Evolutionary conservation across 2,888 invertebrate genomes (phyloP).

Genomic region (Hedychridium roseum): DNA sequence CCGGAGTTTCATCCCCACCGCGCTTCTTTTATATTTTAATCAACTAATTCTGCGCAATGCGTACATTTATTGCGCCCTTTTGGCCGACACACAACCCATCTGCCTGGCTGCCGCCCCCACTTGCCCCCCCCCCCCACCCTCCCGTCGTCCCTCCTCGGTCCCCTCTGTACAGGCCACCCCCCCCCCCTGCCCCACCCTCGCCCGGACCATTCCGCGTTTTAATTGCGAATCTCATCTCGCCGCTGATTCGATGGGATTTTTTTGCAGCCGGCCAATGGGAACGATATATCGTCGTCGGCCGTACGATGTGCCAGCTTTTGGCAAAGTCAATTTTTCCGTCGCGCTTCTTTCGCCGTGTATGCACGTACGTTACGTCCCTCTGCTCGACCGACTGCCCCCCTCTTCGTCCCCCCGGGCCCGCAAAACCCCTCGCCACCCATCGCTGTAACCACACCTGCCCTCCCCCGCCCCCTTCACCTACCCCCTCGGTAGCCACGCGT

Average conservation of each 20-base stretch:
- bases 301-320: constrained; percentile 36
- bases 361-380: constrained; percentile 1
- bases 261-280: constrained; percentile 58
- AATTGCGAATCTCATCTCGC: constrained; percentile 59
- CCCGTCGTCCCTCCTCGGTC: constrained; percentile 30
- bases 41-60: constrained; percentile 64
- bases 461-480: not conserved
- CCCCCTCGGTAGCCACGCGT: not conserved
- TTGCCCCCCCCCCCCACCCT: constrained; percentile 31
- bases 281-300: constrained; percentile 51
- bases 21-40: constrained; percentile 63
- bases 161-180: too few relatives aligned
- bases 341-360: constrained; percentile 33
- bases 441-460: not conserved
- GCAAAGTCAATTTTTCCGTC: constrained; percentile 43
- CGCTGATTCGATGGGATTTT: constrained; percentile 61
- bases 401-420: constrained; percentile 7
- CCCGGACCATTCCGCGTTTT: constrained; percentile 52
- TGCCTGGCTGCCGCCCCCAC: constrained; percentile 26
- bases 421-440: constrained; percentile 3
- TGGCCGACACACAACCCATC: too few relatives aligned
- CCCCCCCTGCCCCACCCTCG: constrained; percentile 20
- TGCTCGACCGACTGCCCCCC: too few relatives aligned
- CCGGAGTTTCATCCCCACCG: constrained; percentile 37
- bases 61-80: constrained; percentile 60